Percentiles rank a stretch among this genome's conserved stretches.
Evolutionary conservation across 2,888 invertebrate species (phyloP).

Genomic region (Pterobdella sp.): DNA sequence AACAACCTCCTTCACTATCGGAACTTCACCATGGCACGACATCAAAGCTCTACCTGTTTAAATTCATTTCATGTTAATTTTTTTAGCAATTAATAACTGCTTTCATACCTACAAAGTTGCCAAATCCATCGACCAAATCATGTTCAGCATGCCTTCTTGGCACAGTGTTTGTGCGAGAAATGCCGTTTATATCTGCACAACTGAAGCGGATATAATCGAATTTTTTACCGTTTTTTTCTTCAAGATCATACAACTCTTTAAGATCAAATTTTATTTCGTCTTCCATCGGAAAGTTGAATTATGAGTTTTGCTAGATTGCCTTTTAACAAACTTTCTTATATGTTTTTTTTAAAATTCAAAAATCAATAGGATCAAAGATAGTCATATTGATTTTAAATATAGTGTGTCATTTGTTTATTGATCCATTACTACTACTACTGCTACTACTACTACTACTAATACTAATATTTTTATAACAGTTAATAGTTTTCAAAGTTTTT

Average conservation of each 20-base stretch:
- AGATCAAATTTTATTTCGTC: slow-evolving; percentile 11
- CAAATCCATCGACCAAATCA: neutral
- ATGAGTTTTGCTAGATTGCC: no score
- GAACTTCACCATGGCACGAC: neutral
- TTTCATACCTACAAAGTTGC: slow-evolving; percentile 17
- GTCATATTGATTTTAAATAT: neutral
- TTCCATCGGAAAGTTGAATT: neutral
- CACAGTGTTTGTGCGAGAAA: slow-evolving; percentile 26
- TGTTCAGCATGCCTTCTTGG: slow-evolving; percentile 25
- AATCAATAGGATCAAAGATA: neutral
- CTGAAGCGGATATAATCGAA: slow-evolving; percentile 35
- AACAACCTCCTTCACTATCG: neutral
- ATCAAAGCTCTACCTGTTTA: neutral
- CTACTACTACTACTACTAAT: no score
- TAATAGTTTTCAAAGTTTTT: no score
- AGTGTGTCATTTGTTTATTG: no score
- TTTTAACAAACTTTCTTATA: neutral
- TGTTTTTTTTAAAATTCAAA: no score
- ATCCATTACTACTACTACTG: no score
- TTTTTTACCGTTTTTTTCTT: slow-evolving; percentile 14
- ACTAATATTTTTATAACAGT: no score
- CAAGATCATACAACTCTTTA: neutral
- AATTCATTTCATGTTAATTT: no score
- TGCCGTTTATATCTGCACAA: slow-evolving; percentile 33
- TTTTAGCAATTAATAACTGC: no score